Evolutionary conservation across 2,113 vertebrate species (phyloP).

Genomic region (Tiliqua scincoides): DNA sequence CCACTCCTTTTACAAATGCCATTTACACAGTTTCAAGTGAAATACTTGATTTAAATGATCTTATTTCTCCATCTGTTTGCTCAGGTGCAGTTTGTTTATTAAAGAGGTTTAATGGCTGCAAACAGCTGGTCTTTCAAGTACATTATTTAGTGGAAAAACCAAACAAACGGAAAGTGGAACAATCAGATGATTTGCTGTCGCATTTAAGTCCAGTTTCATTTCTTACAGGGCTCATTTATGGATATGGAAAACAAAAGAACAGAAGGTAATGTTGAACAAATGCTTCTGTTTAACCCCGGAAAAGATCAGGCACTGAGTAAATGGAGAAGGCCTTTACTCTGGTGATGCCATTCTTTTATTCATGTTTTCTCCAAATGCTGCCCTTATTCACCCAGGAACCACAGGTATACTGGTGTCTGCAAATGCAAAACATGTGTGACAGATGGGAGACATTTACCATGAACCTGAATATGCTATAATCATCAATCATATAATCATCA

Average conservation of each 20-base stretch:
- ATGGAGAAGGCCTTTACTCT: neutral
- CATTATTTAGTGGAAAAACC: neutral
- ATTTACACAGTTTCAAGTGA: neutral
- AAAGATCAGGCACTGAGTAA: neutral
- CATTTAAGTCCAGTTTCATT: neutral
- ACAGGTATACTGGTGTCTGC: neutral
- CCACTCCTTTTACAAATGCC: neutral
- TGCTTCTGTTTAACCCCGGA: neutral
- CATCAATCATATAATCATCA: too few species aligned
- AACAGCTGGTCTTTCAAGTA: slow-evolving; percentile 19
- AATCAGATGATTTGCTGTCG: neutral
- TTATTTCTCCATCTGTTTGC: slow-evolving; percentile 37
- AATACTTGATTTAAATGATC: slow-evolving; percentile 41
- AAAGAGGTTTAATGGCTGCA: slow-evolving; percentile 13
- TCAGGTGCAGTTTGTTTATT: slow-evolving; percentile 42
- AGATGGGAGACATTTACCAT: neutral
- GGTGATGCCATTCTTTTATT: neutral
- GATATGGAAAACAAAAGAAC: neutral
- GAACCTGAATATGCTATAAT: neutral
- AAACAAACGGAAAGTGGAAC: neutral
- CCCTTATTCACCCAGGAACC: neutral
- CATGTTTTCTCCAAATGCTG: neutral
- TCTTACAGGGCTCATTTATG: neutral
- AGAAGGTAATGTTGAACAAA: neutral
- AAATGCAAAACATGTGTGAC: neutral